Base-by-base conservation (phyloP, 2,888 invertebrate genomes). In the Synanthedon myopaeformis region DNA sequence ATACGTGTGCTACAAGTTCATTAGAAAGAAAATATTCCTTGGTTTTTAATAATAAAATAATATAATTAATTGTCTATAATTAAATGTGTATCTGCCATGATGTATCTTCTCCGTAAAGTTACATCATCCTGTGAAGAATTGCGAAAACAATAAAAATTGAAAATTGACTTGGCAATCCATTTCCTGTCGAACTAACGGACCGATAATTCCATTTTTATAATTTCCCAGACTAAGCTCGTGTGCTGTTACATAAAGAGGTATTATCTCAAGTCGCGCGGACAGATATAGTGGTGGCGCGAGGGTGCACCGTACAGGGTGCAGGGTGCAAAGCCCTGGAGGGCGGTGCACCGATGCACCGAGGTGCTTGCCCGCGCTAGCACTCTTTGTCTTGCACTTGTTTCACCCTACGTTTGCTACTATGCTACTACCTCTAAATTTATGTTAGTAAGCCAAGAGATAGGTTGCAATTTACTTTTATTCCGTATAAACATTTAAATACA, bases 261-360 rank as follows among this genome's bases (percentile, higher is more conserved):
- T 81, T 80, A 77, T 75, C 70, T 74, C 61, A 69, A 74, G 70
- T 66, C 66, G 67, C 67, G 65, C 64, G 66, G 61, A 63, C 60
- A 60, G 59, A 61, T 61, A 60, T 63, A 61, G 59, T 56, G 56
- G 50, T 48, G 53, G 53, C 54, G 54, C 51, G 52, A 52, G 55
- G 52, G 56, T 53, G 56, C 52, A 45, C 50, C 65, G 64, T 59
- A 62, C 63, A 72, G 75, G 73, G 82, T 72, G 76, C 63, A 72
- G 75, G 73, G 82, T 72, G 76, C 79, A 77, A 74, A 67, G 73
- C 67, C 74, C 81, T 70, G 61, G 64, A 72, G 79, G 78, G 75
- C 74, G 71, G 64, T 28, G 51, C 51, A 17, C 65, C 76, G 69
- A 65, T 70, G 57, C 60, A 58, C 60, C 62, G 66, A 62, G 76